Evolutionary conservation across 2,888 invertebrate species (phyloP), one percentile per base, ranked within the genome.

Genomic region (Euproctis similis): DNA sequence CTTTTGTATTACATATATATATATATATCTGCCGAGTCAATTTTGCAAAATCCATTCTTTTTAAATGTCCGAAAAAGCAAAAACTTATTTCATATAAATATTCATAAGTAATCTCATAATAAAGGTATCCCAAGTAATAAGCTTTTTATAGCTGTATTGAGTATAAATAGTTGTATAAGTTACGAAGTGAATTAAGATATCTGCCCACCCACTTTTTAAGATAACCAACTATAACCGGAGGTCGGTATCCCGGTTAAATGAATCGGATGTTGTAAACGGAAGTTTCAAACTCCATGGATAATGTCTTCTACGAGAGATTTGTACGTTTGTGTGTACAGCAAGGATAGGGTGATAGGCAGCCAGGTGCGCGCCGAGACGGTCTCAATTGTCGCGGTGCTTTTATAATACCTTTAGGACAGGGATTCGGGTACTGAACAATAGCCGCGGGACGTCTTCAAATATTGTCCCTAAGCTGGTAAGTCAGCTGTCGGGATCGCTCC

Each of bases 371-470:
- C 48, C 64, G 69, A 73, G 77, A 70, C 80, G 72, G 58, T 45
- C 46, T 42, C 49, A 57, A n/a, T 60, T 57, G 48, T 57, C 47
- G 51, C 49, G 41, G 51, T 48, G 56, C 67, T 64, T 73, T 76
- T 76, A 72, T 67, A 55, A 52, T 57, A 53, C 59, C 47, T 55
- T 52, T 46, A 60, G 66, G 62, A 67, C 64, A 60, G 51, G 62
- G 59, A 52, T 52, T 59, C 42, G 42, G 41, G 59, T 49, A 47
- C 46, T 30, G 52, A 58, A 81, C 80, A 84, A 82, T 72, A 58
- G 65, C 70, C 61, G 64, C 77, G 76, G 73, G 76, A 78, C 81
- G 78, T 84, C 84, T 82, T 81, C 80, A 66, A 54, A 65, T 46
- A 74, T 80, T 82, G 80, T 81, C 65, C 50, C 47, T 48, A n/a